Conservation (phyloP, 2,113 vertebrate genomes). For the Phyllostomus hastatus region DNA sequence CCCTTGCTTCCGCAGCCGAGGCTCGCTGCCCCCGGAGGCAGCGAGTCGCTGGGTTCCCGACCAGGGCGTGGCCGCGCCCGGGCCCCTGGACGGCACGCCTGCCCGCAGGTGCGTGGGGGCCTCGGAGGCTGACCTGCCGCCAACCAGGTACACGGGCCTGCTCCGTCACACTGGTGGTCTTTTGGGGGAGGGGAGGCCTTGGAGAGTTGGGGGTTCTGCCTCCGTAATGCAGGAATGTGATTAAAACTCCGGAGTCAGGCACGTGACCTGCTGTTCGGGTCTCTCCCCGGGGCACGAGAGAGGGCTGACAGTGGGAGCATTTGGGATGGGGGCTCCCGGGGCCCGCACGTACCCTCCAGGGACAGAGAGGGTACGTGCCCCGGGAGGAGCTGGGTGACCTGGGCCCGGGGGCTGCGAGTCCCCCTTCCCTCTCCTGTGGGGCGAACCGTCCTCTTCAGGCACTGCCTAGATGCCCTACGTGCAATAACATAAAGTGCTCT, state of each 20-base stretch:
- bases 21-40: conserved; percentile 57
- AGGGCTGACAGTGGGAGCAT: no score
- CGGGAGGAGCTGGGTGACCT: not conserved
- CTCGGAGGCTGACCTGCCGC: not conserved
- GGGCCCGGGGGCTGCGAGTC: not conserved
- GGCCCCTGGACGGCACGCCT: not conserved
- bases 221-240: fast-evolving
- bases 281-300: not conserved
- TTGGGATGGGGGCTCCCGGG: not conserved
- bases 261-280: not conserved
- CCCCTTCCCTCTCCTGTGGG: not conserved
- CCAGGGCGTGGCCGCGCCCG: not conserved
- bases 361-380: not conserved
- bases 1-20: not conserved
- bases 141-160: fast-evolving
- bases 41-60: not conserved
- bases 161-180: not conserved
- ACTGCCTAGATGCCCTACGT: not conserved
- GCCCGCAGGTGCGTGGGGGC: fast-evolving
- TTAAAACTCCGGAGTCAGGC: not conserved
- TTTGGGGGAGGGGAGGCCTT: not conserved
- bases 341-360: no score
- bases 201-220: no score
- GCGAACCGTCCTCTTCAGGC: fast-evolving
- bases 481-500: not conserved